Evolutionary conservation across 2,888 invertebrate species (phyloP).

Genomic region (Hemistola chrysoprasaria): DNA sequence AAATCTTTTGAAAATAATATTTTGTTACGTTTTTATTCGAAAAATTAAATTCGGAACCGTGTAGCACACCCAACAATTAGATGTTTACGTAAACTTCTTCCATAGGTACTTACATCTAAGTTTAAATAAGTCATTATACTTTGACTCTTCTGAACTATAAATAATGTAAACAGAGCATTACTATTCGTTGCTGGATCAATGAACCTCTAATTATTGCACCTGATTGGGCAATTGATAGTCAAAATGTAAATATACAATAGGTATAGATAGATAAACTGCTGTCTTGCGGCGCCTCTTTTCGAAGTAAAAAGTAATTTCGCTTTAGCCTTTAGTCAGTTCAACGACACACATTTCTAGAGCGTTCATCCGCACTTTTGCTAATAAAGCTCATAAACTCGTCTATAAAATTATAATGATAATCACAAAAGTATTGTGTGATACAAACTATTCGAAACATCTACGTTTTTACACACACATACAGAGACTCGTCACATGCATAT

Average conservation of each 20-base stretch:
- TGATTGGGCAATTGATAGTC: conserved; percentile 21
- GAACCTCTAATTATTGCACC: conserved; percentile 26
- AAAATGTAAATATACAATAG: conserved; percentile 14
- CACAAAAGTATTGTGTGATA: conserved; percentile 4
- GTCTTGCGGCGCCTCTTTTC: conserved; percentile 1
- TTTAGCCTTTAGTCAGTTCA: conserved; percentile 8
- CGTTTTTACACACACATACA: conserved; percentile 4
- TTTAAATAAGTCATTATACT: no score
- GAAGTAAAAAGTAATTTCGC: conserved; percentile 10
- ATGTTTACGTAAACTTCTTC: no score
- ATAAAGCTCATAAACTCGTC: conserved; percentile 10
- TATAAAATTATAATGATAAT: conserved; percentile 9
- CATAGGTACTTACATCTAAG: no score
- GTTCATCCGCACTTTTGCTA: conserved; percentile 15
- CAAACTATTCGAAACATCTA: conserved; percentile 2
- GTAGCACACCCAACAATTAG: no score
- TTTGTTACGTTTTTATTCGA: no score
- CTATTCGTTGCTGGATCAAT: conserved; percentile 18
- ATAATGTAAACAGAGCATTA: conserved; percentile 20
- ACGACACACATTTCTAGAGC: conserved; percentile 17
- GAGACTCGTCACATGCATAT: neutral
- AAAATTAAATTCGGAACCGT: no score
- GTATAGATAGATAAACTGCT: neutral
- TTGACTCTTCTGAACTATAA: conserved; percentile 3
- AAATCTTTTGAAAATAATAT: no score